Base-by-base conservation (phyloP, 2,888 invertebrate genomes). In the Aporophyla nigra region DNA sequence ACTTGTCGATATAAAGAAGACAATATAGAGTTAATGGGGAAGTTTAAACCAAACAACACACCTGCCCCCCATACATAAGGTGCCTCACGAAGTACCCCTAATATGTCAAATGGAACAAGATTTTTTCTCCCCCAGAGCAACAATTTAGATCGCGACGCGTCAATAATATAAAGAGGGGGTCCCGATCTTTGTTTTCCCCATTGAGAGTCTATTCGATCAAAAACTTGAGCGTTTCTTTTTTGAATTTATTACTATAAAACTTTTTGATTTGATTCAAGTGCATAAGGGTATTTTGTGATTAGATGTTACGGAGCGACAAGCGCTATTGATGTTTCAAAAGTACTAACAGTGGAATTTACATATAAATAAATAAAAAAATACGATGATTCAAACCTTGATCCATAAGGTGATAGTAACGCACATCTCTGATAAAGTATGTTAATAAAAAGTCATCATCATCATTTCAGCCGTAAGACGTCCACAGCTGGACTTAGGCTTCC, bases 81-180 rank as follows among this genome's bases (percentile, higher is more conserved):
- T 86, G 87, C 76, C 75, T 75, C 76, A 69, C 80, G 85, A 88
- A 91, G 90, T 88, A 87, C 84, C 86, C 90, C 89, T 92, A 92
- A 94, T 93, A 90, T 91, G 93, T 93, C 94, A 93, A 94, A 95
- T 93, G 93, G 92, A 94, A 93, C 91, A 90, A 89, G 92, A 93
- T 94, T 95, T 91, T 86, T 90, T 89, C 91, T 89, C 93, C 93
- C 93, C 91, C 90, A 91, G 91, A 69, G 93, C 90, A 91, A 93
- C 94, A 95, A 95, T 95, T 96, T 94, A 93, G 94, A 93, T 92
- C 89, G 92, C 92, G 92, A 94, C 94, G 93, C 94, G 95, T 93
- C 94, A 93, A 95, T 94, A 94, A 93, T 93, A 94, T 92, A 91
- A 93, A 93, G 91, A 93, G 91, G 92, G 93, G 93, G 90, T 72